phyloP scores from a whole-genome alignment of 92 coral and sea anemone genomes.

The Porites rus region DNA sequence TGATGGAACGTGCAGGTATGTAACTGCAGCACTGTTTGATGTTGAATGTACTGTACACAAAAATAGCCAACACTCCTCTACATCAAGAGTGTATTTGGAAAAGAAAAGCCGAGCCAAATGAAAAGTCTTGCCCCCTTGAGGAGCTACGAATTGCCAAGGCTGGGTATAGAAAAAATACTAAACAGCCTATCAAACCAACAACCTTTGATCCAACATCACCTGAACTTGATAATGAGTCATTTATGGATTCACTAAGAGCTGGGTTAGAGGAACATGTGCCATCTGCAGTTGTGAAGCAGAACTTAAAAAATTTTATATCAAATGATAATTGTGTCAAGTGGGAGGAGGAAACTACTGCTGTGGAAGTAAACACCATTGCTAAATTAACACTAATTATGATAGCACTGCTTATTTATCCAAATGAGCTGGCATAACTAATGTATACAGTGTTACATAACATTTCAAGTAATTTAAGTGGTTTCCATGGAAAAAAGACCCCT shows the following conservation, averaged over 20 bases:
- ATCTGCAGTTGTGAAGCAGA: constrained; percentile 39
- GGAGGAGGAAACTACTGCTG: constrained; percentile 13
- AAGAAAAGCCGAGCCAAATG: constrained; percentile 39
- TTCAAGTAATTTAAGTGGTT: constrained; percentile 15
- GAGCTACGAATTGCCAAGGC: constrained; percentile 39
- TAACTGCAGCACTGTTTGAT: constrained; percentile 55
- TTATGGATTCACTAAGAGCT: constrained; percentile 38
- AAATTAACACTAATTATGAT: background rate
- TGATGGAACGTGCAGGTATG: constrained; percentile 56
- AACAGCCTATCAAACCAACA: constrained; percentile 17
- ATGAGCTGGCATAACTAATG: background rate
- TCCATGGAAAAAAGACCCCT: constrained; percentile 6
- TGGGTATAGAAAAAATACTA: constrained; percentile 51
- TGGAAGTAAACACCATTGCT: background rate
- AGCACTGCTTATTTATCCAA: background rate
- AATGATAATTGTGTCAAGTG: background rate
- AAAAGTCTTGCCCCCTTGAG: constrained; percentile 36
- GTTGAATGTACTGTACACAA: constrained; percentile 37
- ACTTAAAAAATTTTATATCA: background rate
- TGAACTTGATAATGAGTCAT: constrained; percentile 13
- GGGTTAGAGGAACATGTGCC: constrained; percentile 51
- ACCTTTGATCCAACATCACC: constrained; percentile 57
- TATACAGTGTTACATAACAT: constrained; percentile 4
- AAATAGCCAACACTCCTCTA: constrained; percentile 37
- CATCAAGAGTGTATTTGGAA: constrained; percentile 55